Conservation (phyloP, 2,113 vertebrate genomes). For the Chaetorhynchus papuensis region DNA sequence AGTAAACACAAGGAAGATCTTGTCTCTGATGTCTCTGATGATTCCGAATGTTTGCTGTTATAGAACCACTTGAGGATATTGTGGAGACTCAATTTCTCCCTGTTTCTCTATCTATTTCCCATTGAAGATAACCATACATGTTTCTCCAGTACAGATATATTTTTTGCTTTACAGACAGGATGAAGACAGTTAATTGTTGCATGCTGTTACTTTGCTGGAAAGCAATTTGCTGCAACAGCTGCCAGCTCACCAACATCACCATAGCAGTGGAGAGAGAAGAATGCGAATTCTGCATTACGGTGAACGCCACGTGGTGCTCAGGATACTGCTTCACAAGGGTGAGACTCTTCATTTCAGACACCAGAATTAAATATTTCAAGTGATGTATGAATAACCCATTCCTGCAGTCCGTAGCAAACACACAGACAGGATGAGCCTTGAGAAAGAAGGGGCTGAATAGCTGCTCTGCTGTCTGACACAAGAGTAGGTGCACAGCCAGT, state of each 20-base stretch:
- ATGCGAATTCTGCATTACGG: conserved; percentile 74
- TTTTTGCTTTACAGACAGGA: conserved; percentile 47
- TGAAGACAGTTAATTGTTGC: conserved; percentile 76
- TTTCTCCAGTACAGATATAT: background rate
- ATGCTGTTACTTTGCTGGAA: conserved; percentile 77
- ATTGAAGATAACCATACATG: background rate
- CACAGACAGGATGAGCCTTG: background rate
- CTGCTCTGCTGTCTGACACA: background rate
- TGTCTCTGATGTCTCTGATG: background rate
- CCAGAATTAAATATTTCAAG: background rate
- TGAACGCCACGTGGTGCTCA: conserved; percentile 82
- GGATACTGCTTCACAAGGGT: conserved; percentile 86
- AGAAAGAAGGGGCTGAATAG: background rate
- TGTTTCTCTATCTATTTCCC: background rate
- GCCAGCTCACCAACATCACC: conserved; percentile 78
- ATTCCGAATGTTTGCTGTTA: background rate
- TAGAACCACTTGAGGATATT: background rate
- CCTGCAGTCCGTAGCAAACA: fast-evolving
- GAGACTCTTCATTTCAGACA: conserved; percentile 1
- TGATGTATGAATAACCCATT: background rate
- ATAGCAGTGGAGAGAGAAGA: conserved; percentile 83
- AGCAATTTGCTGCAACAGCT: conserved; percentile 67
- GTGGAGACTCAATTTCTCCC: background rate
- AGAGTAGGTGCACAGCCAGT: background rate
- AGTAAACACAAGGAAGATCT: background rate